Evolutionary conservation across 2,888 invertebrate species (phyloP).

Genomic region (Nysson spinosus): DNA sequence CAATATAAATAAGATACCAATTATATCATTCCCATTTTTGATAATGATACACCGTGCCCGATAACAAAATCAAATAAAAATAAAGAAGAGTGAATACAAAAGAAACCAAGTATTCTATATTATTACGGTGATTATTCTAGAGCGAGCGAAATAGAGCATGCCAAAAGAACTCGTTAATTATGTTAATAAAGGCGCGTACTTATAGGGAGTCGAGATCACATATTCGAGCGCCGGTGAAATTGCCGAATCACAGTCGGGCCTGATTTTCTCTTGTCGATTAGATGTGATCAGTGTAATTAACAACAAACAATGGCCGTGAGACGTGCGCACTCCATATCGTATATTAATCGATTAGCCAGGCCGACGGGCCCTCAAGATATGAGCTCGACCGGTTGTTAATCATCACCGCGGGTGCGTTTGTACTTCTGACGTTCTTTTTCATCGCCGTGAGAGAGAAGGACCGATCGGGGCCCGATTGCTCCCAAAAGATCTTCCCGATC

Average conservation of each 20-base stretch:
- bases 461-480: too few relatives aligned
- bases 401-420: constrained; percentile 68
- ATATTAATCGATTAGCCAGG: constrained; percentile 69
- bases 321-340: constrained; percentile 64
- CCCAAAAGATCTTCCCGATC: too few relatives aligned
- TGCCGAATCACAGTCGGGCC: constrained; percentile 54
- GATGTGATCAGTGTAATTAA: constrained; percentile 72
- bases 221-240: constrained; percentile 61
- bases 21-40: too few relatives aligned
- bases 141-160: too few relatives aligned
- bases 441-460: constrained; percentile 29
- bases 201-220: constrained; percentile 20
- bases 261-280: constrained; percentile 56
- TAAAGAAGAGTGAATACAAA: too few relatives aligned
- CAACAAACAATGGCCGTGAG: constrained; percentile 71
- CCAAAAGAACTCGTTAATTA: too few relatives aligned
- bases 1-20: too few relatives aligned
- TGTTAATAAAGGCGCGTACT: too few relatives aligned
- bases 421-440: constrained; percentile 51
- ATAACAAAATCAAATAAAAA: too few relatives aligned
- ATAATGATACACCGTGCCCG: too few relatives aligned
- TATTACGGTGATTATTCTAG: too few relatives aligned
- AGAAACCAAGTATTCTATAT: too few relatives aligned
- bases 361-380: constrained; percentile 57
- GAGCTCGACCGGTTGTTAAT: constrained; percentile 66